A percentile compares a stretch with the other conserved stretches of the same genome.
Evolutionary conservation across 1,140 invertebrate genomes (phyloP).

Genomic region (Pentalonia nigronervosa): DNA sequence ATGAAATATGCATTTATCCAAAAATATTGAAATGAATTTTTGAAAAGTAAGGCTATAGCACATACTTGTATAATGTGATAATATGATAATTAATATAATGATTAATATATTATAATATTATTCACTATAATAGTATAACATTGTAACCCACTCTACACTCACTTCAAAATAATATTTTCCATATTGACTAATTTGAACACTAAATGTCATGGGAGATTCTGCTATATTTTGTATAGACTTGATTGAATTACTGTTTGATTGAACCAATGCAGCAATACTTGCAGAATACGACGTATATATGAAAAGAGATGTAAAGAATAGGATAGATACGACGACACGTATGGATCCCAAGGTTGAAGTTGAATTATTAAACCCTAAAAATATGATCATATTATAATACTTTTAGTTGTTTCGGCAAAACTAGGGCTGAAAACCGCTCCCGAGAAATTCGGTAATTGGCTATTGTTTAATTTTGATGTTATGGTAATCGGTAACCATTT

Average conservation of each 20-base stretch:
- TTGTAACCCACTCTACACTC: not conserved
- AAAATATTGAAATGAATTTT: too few relatives aligned
- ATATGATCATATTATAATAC: not conserved
- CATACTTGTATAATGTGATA: too few relatives aligned
- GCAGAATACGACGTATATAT: slow-evolving; percentile 17
- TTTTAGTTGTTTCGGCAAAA: too few relatives aligned
- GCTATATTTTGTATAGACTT: not conserved
- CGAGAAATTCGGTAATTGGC: too few relatives aligned
- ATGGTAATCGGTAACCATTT: too few relatives aligned
- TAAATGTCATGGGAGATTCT: slow-evolving; percentile 6
- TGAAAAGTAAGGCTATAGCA: too few relatives aligned
- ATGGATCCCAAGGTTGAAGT: not conserved
- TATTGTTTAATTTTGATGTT: too few relatives aligned
- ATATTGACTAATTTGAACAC: not conserved
- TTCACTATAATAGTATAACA: not conserved
- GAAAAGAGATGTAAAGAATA: not conserved
- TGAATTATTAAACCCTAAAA: slow-evolving; percentile 6
- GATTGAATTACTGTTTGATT: slow-evolving; percentile 5
- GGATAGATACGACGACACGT: not conserved
- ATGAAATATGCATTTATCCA: too few relatives aligned
- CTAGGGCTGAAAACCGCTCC: too few relatives aligned
- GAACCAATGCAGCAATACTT: not conserved
- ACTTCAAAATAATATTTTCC: slow-evolving; percentile 25
- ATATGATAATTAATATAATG: too few relatives aligned
- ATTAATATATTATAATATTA: not conserved